A percentile compares a stretch with the other conserved stretches of the same genome.
phyloP scores from a whole-genome alignment of 2,113 vertebrate species.

The Peromyscus maniculatus region DNA sequence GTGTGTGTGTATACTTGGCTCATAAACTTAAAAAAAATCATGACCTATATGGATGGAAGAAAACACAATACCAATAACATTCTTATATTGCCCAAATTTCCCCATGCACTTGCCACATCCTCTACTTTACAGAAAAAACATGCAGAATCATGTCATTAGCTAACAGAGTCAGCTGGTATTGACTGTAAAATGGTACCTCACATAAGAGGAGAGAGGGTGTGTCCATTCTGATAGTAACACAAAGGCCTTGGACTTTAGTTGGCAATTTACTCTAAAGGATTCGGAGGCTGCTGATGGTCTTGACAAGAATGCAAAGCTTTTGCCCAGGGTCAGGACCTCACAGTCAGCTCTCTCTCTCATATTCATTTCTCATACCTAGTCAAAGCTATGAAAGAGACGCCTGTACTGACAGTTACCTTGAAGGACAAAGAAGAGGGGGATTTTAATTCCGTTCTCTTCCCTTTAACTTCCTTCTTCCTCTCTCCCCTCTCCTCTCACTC shows the following conservation, averaged over 20 bases:
- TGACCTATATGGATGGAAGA: neutral
- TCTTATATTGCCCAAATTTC: neutral
- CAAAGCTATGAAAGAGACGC: neutral
- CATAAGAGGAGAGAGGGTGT: fast-evolving
- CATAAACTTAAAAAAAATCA: neutral
- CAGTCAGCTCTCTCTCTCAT: neutral
- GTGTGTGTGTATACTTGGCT: too few species aligned
- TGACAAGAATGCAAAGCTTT: neutral
- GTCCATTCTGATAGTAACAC: neutral
- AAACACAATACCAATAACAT: neutral
- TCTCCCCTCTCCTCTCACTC: neutral
- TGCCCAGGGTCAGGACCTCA: neutral
- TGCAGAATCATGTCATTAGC: neutral
- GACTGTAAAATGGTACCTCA: neutral
- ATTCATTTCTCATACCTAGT: neutral
- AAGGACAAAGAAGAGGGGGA: neutral
- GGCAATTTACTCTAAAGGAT: neutral
- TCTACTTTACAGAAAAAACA: neutral
- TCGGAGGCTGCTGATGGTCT: neutral
- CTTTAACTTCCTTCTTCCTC: neutral
- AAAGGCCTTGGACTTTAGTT: neutral
- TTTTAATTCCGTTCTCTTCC: neutral
- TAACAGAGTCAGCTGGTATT: neutral
- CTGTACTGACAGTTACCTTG: neutral
- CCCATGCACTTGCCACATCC: neutral